Evolutionary conservation across 2,888 invertebrate species (phyloP).

Genomic region (Drosophila neoperkinsi): DNA sequence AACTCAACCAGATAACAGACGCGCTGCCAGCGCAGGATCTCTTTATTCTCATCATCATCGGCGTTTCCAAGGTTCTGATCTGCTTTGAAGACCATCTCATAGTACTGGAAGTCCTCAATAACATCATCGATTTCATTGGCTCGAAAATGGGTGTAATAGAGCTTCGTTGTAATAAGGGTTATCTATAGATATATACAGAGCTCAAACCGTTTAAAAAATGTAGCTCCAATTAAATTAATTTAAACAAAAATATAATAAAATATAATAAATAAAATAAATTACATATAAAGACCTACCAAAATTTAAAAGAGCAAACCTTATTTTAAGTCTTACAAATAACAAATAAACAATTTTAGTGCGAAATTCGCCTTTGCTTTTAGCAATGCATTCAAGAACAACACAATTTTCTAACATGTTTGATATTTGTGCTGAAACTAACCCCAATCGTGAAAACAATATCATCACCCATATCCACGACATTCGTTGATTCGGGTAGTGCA

Average conservation of each 20-base stretch:
- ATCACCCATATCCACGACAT: slow-evolving; percentile 56
- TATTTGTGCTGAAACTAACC: slow-evolving; percentile 27
- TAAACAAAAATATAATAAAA: background rate
- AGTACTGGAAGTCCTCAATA: slow-evolving; percentile 48
- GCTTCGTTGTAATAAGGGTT: slow-evolving; percentile 63
- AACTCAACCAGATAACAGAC: slow-evolving; percentile 63
- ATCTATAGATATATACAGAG: slow-evolving; percentile 47
- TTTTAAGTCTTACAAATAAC: background rate
- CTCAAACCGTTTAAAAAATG: background rate
- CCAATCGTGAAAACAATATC: slow-evolving; percentile 59
- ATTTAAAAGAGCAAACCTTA: background rate
- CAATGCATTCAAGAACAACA: background rate
- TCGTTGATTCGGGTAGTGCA: slow-evolving; percentile 42
- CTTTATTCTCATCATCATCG: slow-evolving; percentile 22
- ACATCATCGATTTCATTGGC: slow-evolving; percentile 64
- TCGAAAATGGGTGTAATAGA: slow-evolving; percentile 42
- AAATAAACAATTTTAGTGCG: background rate
- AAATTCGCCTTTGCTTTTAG: too few relatives aligned
- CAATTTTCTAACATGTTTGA: background rate
- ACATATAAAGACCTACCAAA: background rate
- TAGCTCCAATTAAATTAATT: background rate
- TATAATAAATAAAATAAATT: background rate
- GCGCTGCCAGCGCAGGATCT: slow-evolving; percentile 59
- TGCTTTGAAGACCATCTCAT: slow-evolving; percentile 28
- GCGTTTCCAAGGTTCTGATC: background rate